Base-by-base conservation (phyloP, 2,797 vertebrate genomes). In the Pelodytes ibericus region DNA sequence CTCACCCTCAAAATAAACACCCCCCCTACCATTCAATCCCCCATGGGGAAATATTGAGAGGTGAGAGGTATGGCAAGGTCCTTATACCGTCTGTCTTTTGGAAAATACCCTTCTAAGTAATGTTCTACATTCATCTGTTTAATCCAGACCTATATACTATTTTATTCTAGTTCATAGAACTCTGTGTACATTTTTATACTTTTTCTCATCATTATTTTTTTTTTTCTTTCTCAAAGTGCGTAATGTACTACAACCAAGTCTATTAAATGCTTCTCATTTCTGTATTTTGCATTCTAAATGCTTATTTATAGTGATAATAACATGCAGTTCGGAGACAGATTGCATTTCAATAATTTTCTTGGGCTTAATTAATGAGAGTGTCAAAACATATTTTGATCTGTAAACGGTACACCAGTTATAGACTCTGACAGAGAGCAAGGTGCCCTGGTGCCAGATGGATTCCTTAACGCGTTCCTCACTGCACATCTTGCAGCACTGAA, bases 381-480 rank as follows among this genome's bases (percentile, higher is more conserved):
- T 77, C 75, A 72, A 29, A 72, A 72, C 27, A 77, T 59, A 72
- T 77, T 77, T 72, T 77, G 75, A 77, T 72, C 75, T 47, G 53
- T 61, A 77, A 71, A 77, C 31, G 26, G 33, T 29, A 24, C 33
- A 49, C 26, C 44, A 60, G 39, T 72, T 68, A 77, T 77, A 41
- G 68, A 65, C 26, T 44, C 75, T 77, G 75, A 77, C 75, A 71
- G 67, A 66, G 69, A 77, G 59, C 75, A 77, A 77, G 75, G 75
- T 77, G 75, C 47, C 75, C 68, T 72, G 53, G 56, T 64, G 71
- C 67, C 74, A 77, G 74, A 77, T 77, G 74, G 60, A 77, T 62
- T 56, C 64, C 71, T 71, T 77, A 77, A 77, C 47, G 29, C 49
- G 22, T 66, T 77, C 64, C 71, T 15, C 4, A 29, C 51, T 63